Conservation (phyloP, 2,888 invertebrate genomes). For the Agrypnus murinus region DNA sequence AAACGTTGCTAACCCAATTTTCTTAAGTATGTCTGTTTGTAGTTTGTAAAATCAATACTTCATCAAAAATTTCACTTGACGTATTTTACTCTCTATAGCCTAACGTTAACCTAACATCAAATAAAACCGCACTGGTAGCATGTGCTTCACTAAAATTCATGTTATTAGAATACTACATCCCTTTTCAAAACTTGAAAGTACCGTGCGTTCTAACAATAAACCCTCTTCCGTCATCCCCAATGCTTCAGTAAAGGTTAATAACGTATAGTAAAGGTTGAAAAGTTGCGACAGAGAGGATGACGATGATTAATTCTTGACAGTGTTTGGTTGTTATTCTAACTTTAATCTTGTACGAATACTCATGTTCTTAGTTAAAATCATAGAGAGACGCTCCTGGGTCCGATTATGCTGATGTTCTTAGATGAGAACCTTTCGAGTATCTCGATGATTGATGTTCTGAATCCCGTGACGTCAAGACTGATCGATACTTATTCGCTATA, state of each 20-base stretch:
- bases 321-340: slow-evolving; percentile 8
- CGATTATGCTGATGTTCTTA: slow-evolving; percentile 24
- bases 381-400: slow-evolving; percentile 9
- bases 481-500: slow-evolving; percentile 18
- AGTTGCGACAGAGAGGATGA: background rate
- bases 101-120: background rate
- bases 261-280: background rate
- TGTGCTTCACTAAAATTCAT: background rate
- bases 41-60: no score
- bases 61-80: no score
- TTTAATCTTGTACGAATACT: slow-evolving; percentile 9
- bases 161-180: background rate
- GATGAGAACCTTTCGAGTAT: slow-evolving; percentile 19
- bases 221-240: slow-evolving; percentile 1
- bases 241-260: background rate
- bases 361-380: slow-evolving; percentile 4
- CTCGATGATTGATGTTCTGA: slow-evolving; percentile 29
- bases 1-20: no score
- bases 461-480: slow-evolving; percentile 25
- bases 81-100: no score
- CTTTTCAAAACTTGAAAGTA: background rate
- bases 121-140: background rate
- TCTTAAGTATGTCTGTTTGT: no score
- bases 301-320: slow-evolving; percentile 6
- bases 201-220: background rate